A percentile compares a stretch with the other conserved stretches of the same genome.
Evolutionary conservation across 2,888 invertebrate genomes (phyloP).

Genomic region (Thumatha senex): DNA sequence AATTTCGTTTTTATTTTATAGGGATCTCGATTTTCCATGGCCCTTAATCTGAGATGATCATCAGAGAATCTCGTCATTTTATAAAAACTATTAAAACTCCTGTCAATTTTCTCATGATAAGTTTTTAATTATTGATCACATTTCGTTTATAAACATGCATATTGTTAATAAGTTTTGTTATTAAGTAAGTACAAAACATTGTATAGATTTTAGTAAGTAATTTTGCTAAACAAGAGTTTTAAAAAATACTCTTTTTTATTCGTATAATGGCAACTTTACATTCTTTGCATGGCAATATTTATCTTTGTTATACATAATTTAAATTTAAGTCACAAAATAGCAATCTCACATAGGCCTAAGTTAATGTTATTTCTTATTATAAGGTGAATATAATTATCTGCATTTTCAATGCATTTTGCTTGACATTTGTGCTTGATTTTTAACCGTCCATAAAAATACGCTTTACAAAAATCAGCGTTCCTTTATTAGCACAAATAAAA

Average conservation of each 20-base stretch:
- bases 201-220: constrained; percentile 36
- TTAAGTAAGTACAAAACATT: constrained; percentile 40
- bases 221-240: constrained; percentile 22
- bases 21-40: too few species aligned
- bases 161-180: constrained; percentile 40
- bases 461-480: constrained; percentile 5
- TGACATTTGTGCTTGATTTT: constrained; percentile 48
- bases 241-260: constrained; percentile 11
- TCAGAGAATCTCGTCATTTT: too few species aligned
- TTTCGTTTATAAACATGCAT: constrained; percentile 44
- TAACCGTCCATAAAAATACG: constrained; percentile 57
- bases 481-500: constrained; percentile 5
- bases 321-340: constrained; percentile 43
- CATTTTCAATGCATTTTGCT: constrained; percentile 62
- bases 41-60: too few species aligned
- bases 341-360: constrained; percentile 38
- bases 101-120: constrained; percentile 30
- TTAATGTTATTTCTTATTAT: constrained; percentile 42
- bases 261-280: constrained; percentile 6
- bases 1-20: too few species aligned
- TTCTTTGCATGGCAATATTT: constrained; percentile 18
- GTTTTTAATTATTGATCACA: constrained; percentile 36
- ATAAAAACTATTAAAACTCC: not conserved
- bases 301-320: not conserved
- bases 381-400: constrained; percentile 45